Conservation (phyloP, 2,888 invertebrate genomes). For the Deilephila porcellus region DNA sequence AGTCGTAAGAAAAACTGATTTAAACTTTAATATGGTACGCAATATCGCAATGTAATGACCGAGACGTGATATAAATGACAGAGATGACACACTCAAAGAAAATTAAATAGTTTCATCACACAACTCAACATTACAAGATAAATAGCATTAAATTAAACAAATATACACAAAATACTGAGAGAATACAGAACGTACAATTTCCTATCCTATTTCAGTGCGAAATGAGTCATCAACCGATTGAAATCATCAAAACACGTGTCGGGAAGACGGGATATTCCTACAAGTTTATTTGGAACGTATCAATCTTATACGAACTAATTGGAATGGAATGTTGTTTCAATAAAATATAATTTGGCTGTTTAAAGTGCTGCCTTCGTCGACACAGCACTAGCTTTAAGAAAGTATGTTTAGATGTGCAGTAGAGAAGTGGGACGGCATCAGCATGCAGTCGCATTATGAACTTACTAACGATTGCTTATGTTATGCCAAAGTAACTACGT, state of each 20-base stretch:
- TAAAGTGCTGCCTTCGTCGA: slow-evolving; percentile 8
- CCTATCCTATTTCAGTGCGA: slow-evolving; percentile 22
- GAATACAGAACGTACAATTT: slow-evolving; percentile 3
- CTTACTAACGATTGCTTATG: slow-evolving; percentile 27
- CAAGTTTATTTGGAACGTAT: slow-evolving; percentile 22
- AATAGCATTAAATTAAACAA: slow-evolving; percentile 9
- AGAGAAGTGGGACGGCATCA: slow-evolving; percentile 11
- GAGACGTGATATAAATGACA: neutral
- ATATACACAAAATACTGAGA: neutral
- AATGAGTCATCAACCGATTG: slow-evolving; percentile 17
- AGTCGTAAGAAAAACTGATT: no score
- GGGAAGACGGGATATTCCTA: slow-evolving; percentile 14
- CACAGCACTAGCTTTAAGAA: slow-evolving; percentile 7
- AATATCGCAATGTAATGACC: no score
- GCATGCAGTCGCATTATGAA: slow-evolving; percentile 23
- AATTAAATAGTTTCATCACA: neutral
- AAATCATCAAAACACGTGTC: slow-evolving; percentile 24
- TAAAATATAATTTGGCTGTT: slow-evolving; percentile 20
- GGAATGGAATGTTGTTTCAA: slow-evolving; percentile 17
- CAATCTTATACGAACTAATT: slow-evolving; percentile 22
- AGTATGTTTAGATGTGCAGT: slow-evolving; percentile 19
- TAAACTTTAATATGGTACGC: no score
- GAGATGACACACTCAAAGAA: neutral
- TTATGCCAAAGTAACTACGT: slow-evolving; percentile 25
- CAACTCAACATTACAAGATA: neutral